phyloP scores from a whole-genome alignment of 2,113 vertebrate genomes.

The Ictalurus punctatus region DNA sequence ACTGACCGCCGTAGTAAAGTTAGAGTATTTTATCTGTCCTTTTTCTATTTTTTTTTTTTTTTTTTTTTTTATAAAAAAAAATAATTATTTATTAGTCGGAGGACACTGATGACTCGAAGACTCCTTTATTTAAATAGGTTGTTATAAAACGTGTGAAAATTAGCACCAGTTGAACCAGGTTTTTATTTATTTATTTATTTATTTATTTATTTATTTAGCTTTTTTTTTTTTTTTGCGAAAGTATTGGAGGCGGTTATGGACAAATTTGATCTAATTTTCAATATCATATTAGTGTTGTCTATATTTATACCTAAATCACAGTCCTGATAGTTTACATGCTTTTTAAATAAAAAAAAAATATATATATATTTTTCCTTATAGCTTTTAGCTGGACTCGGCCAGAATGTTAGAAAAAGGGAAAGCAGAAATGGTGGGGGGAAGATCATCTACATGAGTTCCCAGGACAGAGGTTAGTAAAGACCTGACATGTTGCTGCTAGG shows the following conservation, averaged over 20 bases:
- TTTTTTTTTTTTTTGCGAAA: neutral
- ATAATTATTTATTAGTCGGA: neutral
- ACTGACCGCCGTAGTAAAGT: constrained; percentile 41
- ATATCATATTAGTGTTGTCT: neutral
- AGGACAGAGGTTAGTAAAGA: neutral
- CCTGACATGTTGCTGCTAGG: neutral
- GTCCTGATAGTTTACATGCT: neutral
- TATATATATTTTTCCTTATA: neutral
- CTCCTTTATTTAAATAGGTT: neutral
- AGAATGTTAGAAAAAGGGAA: neutral
- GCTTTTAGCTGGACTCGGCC: neutral
- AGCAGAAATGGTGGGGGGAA: neutral
- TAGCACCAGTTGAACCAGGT: neutral
- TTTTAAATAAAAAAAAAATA: neutral
- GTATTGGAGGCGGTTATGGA: neutral
- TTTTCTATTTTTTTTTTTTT: constrained; percentile 1
- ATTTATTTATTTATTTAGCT: too few species aligned
- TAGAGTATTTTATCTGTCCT: neutral
- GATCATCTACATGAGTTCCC: neutral
- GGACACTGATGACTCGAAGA: too few species aligned
- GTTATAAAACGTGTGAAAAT: neutral
- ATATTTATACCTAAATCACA: neutral
- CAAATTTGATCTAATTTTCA: neutral
- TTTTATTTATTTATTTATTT: too few species aligned
- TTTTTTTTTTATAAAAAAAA: neutral